Conservation (phyloP, 2,888 invertebrate genomes). For the Dinocampus coccinellae region DNA sequence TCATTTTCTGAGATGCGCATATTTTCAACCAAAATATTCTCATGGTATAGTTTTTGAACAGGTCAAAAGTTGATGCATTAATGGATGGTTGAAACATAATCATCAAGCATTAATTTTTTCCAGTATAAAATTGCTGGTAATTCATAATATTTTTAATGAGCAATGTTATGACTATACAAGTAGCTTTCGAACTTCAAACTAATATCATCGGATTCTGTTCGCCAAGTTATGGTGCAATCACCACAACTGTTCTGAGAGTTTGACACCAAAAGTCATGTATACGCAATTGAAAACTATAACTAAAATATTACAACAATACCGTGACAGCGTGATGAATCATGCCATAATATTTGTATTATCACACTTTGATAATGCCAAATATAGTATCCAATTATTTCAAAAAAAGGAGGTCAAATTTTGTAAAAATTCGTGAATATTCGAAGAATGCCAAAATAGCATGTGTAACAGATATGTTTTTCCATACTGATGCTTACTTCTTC, state of each 20-base stretch:
- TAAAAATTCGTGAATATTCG: slow-evolving; percentile 93
- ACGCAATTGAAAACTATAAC: slow-evolving; percentile 85
- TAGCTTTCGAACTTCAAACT: slow-evolving; percentile 78
- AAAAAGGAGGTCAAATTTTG: slow-evolving; percentile 88
- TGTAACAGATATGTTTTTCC: slow-evolving; percentile 93
- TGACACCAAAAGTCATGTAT: slow-evolving; percentile 74
- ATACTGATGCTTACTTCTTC: slow-evolving; percentile 89
- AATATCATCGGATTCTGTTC: slow-evolving; percentile 76
- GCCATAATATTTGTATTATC: slow-evolving; percentile 93
- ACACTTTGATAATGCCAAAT: slow-evolving; percentile 96
- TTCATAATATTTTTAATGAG: slow-evolving; percentile 84
- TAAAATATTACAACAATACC: slow-evolving; percentile 85
- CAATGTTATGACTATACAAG: slow-evolving; percentile 90
- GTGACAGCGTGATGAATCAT: slow-evolving; percentile 83
- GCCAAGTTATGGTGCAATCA: slow-evolving; percentile 82
- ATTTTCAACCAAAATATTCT: slow-evolving; percentile 87
- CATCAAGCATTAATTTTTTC: slow-evolving; percentile 91
- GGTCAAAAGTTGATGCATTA: slow-evolving; percentile 90
- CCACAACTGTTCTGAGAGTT: slow-evolving; percentile 87
- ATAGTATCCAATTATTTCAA: slow-evolving; percentile 92
- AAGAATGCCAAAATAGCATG: slow-evolving; percentile 88
- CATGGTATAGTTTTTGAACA: slow-evolving; percentile 87
- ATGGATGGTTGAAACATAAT: slow-evolving; percentile 88
- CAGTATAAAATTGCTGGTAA: slow-evolving; percentile 83
- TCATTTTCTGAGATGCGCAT: slow-evolving; percentile 87